phyloP scores from a whole-genome alignment of 2,797 vertebrate species.

The Rhinatrema bivittatum region DNA sequence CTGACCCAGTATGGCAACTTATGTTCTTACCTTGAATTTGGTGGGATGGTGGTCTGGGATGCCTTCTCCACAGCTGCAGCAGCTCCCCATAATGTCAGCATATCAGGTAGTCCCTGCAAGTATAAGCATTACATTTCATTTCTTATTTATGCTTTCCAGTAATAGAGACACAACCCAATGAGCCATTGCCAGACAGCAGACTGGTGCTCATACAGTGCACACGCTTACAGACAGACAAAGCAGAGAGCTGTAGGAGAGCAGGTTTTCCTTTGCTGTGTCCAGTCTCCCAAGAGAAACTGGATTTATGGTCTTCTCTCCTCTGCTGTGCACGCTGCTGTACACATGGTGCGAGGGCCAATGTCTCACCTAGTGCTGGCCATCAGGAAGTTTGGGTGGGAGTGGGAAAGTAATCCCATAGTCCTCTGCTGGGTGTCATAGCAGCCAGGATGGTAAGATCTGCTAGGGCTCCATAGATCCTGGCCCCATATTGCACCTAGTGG shows the following conservation, averaged over 20 bases:
- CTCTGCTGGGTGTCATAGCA: conserved; percentile 68
- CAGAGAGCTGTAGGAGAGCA: too few relatives aligned
- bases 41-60: conserved; percentile 93
- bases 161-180: too few relatives aligned
- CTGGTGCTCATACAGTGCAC: too few relatives aligned
- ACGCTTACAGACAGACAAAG: too few relatives aligned
- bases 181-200: too few relatives aligned
- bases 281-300: neutral
- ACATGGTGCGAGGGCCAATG: too few relatives aligned
- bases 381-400: conserved; percentile 52
- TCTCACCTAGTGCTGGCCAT: conserved; percentile 87
- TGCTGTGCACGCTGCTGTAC: too few relatives aligned
- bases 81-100: conserved; percentile 95
- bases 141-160: neutral
- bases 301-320: too few relatives aligned
- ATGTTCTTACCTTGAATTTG: conserved; percentile 96
- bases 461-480: conserved; percentile 47
- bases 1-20: too few relatives aligned
- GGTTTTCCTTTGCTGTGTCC: too few relatives aligned
- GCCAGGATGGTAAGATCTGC: conserved; percentile 54
- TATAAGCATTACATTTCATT: neutral
- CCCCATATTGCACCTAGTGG: conserved; percentile 64
- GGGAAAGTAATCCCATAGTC: conserved; percentile 52
- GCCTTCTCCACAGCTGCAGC: conserved; percentile 92
- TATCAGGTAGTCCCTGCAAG: conserved; percentile 66